These are phyloP conservation scores for Protodeltote pygarga DNA, from an alignment of 2,888 invertebrate species.

Conservation along the genomic window DNA sequence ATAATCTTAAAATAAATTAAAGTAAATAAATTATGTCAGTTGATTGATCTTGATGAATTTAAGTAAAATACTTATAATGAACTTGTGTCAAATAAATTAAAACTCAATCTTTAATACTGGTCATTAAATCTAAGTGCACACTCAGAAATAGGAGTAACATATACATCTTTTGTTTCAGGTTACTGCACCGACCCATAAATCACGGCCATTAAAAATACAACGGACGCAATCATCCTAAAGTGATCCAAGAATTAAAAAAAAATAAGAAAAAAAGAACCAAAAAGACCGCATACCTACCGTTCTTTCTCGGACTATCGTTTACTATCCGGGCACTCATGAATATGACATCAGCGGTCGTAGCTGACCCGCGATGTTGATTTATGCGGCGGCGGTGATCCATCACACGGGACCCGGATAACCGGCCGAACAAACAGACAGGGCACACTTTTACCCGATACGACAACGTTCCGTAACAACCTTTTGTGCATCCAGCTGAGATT, in stretches of 20 bases:
- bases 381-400: conserved; percentile 75
- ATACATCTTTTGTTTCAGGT: conserved; percentile 74
- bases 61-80: background rate
- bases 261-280: conserved; percentile 66
- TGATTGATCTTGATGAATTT: background rate
- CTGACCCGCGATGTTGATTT: conserved; percentile 75
- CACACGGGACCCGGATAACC: conserved; percentile 60
- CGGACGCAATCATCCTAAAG: conserved; percentile 49
- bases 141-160: conserved; percentile 36
- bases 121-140: conserved; percentile 23
- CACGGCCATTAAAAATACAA: conserved; percentile 59
- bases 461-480: conserved; percentile 50
- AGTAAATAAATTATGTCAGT: no score
- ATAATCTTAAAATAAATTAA: no score
- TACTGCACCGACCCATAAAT: conserved; percentile 58
- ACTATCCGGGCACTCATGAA: conserved; percentile 72
- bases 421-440: conserved; percentile 53
- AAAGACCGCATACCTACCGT: conserved; percentile 55
- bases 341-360: conserved; percentile 77
- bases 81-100: no score
- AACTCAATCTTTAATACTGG: conserved; percentile 22
- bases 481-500: conserved; percentile 54
- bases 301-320: conserved; percentile 61
- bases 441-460: conserved; percentile 57
- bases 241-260: conserved; percentile 65